phyloP scores from a whole-genome alignment of 2,797 vertebrate species.

The Uromys caudimaculatus region DNA sequence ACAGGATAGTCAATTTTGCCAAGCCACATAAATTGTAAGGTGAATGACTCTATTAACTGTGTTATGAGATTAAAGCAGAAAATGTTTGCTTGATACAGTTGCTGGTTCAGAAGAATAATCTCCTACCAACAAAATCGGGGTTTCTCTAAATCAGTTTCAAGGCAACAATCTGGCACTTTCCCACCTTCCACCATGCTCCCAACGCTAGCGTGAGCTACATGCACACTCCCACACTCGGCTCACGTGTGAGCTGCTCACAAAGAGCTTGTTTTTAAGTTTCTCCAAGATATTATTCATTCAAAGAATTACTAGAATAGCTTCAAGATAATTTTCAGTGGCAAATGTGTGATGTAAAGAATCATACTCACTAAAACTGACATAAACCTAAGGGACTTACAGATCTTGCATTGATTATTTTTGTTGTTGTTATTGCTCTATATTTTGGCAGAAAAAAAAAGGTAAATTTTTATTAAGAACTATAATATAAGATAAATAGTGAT shows the following conservation, averaged over 20 bases:
- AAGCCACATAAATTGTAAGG: conserved; percentile 28
- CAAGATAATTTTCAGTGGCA: conserved; percentile 66
- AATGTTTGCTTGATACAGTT: conserved; percentile 65
- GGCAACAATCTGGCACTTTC: conserved; percentile 55
- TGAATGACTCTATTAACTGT: conserved; percentile 64
- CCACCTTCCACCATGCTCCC: conserved; percentile 65
- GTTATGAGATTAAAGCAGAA: conserved; percentile 56
- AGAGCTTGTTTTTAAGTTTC: conserved; percentile 62
- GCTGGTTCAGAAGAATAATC: conserved; percentile 57
- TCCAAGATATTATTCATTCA: conserved; percentile 68
- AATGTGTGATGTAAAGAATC: conserved; percentile 50
- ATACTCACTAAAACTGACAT: conserved; percentile 34
- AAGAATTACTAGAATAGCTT: conserved; percentile 72
- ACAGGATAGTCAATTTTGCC: not conserved
- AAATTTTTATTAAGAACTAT: conserved; percentile 72
- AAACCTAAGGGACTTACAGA: conserved; percentile 39
- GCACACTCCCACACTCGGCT: conserved; percentile 69
- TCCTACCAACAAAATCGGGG: conserved; percentile 52
- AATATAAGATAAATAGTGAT: conserved; percentile 69
- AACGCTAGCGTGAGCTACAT: conserved; percentile 67
- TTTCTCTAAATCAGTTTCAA: conserved; percentile 70
- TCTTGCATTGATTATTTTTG: conserved; percentile 65
- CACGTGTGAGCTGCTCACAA: conserved; percentile 48
- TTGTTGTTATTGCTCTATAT: conserved; percentile 64
- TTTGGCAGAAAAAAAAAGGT: conserved; percentile 39